phyloP scores from a whole-genome alignment of 2,797 vertebrate species.

The Danionella dracula region DNA sequence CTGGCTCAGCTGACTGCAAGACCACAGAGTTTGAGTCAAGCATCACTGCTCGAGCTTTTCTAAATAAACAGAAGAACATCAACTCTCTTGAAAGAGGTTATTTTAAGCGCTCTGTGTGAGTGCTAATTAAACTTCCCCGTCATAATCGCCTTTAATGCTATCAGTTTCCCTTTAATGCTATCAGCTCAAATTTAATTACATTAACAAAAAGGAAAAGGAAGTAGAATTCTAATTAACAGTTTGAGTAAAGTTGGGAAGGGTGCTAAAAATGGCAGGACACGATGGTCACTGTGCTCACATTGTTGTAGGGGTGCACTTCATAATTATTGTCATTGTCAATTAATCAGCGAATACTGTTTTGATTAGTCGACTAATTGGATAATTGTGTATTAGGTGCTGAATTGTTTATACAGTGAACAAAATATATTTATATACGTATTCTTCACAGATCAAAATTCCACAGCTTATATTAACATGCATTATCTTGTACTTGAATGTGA shows the following conservation, averaged over 20 bases:
- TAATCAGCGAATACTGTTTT: too few species aligned
- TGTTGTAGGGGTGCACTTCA: too few species aligned
- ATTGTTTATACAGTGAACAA: too few species aligned
- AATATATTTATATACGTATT: too few species aligned
- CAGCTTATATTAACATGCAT: too few species aligned
- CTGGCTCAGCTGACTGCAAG: slow-evolving; percentile 73
- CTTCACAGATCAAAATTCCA: too few species aligned
- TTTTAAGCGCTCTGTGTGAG: slow-evolving; percentile 4
- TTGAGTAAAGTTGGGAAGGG: slow-evolving; percentile 25
- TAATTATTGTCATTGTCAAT: too few species aligned
- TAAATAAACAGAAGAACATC: not conserved
- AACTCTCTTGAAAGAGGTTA: slow-evolving; percentile 6
- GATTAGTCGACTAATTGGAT: too few species aligned
- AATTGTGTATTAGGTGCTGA: too few species aligned
- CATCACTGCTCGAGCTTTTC: slow-evolving; percentile 15
- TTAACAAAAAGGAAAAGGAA: slow-evolving; percentile 48
- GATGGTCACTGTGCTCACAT: too few species aligned
- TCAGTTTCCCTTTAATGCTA: slow-evolving; percentile 50
- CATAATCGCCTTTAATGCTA: slow-evolving; percentile 47
- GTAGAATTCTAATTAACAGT: slow-evolving; percentile 59
- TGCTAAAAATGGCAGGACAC: too few species aligned
- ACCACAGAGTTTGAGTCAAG: slow-evolving; percentile 61
- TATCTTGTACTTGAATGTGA: too few species aligned
- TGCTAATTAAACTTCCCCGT: slow-evolving; percentile 35
- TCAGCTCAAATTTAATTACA: slow-evolving; percentile 62